Base-by-base conservation (phyloP, 2,888 invertebrate species). In the Branchellion lobata region DNA sequence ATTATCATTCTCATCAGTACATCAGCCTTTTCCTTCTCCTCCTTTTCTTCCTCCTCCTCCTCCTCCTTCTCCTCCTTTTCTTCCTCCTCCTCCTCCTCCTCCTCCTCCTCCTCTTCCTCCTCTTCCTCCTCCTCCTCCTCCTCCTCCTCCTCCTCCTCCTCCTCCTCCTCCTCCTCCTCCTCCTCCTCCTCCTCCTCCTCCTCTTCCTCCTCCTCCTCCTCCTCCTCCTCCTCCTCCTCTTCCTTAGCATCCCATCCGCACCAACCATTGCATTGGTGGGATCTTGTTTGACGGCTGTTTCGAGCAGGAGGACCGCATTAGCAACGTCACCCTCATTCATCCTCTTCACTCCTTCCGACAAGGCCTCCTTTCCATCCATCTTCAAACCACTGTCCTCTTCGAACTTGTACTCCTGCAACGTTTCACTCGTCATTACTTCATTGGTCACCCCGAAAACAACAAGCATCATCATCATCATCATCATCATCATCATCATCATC, bases 281-380 rank as follows among this genome's bases (percentile, higher is more conserved):
- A 31, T 80, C 77, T 51, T 77, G 78, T 29, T 77, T 69, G 14
- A 65, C 95, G 14, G 97, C 96, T 76, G 95, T 94, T 89, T 99
- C 99, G 89, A 99, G 98, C 85, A 96, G 93, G 34, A 98, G 88
- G 0, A 96, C 96, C 24, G 99, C 98, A 84, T 95, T 94, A 40
- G 97, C 95, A 83, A 98, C 91, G 88, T 98, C 97, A 14, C 96
- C 96, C 84, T 91, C 91, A 84, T 91, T 91, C 82, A 97, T 88
- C 86, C 92, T 92, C 84, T 92, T 91, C 86, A 94, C 92, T 0
- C 96, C 97, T 84, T 93, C 92, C 86, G 92, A 92, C 81, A 96
- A 90, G 0, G 95, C 93, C 89, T 93, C 92, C 0, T 84, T 85
- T 79, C 86, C 86, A 65, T 86, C 85, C 18, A 31, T 34, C 31